Conservation (phyloP, 2,797 vertebrate species). For the Oophaga sylvatica region DNA sequence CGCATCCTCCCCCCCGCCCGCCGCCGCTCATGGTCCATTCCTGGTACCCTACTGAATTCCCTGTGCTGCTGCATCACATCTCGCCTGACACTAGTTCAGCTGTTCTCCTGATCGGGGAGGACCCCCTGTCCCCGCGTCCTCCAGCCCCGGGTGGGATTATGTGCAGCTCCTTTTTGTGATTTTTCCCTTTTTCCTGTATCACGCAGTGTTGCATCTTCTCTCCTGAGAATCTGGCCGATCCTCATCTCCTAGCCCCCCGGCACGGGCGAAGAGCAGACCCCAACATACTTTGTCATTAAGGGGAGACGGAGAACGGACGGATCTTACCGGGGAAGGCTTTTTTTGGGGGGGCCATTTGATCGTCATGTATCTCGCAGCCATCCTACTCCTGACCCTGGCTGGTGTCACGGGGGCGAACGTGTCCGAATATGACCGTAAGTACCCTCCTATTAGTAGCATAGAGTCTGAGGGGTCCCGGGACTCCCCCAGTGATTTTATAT, state of each 20-base stretch:
- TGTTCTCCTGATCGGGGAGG: slow-evolving; percentile 43
- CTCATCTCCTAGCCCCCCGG: slow-evolving; percentile 17
- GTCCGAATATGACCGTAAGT: slow-evolving; percentile 55
- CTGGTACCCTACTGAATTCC: slow-evolving; percentile 60
- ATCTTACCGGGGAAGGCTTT: slow-evolving; percentile 11
- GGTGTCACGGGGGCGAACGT: slow-evolving; percentile 42
- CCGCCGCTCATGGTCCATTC: slow-evolving; percentile 52
- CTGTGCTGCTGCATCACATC: slow-evolving; percentile 59
- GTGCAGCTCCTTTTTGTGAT: background rate
- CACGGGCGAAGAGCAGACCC: slow-evolving; percentile 9
- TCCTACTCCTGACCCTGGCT: slow-evolving; percentile 39
- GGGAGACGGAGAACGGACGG: background rate
- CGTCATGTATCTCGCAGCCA: slow-evolving; percentile 41
- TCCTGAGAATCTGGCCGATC: slow-evolving; percentile 34
- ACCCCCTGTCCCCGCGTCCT: background rate
- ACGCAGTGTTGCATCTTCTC: slow-evolving; percentile 20
- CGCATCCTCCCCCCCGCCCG: slow-evolving; percentile 29
- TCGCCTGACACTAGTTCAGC: slow-evolving; percentile 48
- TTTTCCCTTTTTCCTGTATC: background rate
- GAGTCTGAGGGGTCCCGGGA: background rate
- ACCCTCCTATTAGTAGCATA: background rate
- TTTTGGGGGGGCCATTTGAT: background rate
- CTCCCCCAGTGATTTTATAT: background rate
- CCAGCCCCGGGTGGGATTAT: slow-evolving; percentile 40
- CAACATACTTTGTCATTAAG: slow-evolving; percentile 19